Evolutionary conservation across 2,888 invertebrate genomes (phyloP).

Genomic region (Eupithecia inturbata): DNA sequence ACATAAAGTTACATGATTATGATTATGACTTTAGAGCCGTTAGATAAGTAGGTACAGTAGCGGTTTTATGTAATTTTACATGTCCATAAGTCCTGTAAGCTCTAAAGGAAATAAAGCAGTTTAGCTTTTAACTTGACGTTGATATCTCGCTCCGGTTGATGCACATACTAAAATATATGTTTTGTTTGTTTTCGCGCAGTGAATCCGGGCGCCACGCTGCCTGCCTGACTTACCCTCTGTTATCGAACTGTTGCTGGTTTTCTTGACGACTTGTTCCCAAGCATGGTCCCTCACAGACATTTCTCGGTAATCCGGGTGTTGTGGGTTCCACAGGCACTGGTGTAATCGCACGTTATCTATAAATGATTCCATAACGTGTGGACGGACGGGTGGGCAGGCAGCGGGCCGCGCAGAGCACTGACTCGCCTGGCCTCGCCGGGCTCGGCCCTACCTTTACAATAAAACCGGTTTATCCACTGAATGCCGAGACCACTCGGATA

Average conservation of each 20-base stretch:
- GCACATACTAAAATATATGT: neutral
- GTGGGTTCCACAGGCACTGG: conserved; percentile 76
- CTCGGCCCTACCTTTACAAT: conserved; percentile 61
- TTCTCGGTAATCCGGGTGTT: conserved; percentile 73
- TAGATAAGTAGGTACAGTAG: neutral
- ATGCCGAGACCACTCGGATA: conserved; percentile 43
- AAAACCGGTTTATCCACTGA: conserved; percentile 70
- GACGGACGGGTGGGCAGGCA: conserved; percentile 5
- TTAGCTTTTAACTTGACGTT: neutral
- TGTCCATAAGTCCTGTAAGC: neutral
- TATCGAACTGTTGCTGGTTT: conserved; percentile 64
- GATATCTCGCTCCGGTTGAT: neutral
- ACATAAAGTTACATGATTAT: neutral
- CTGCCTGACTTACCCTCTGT: conserved; percentile 63
- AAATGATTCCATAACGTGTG: conserved; percentile 66
- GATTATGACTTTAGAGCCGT: too few species aligned
- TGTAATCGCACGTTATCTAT: conserved; percentile 72
- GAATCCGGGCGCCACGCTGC: neutral
- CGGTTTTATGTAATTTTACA: neutral
- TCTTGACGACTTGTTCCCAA: conserved; percentile 71
- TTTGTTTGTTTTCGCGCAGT: conserved; percentile 2
- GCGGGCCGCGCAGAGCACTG: conserved; percentile 35
- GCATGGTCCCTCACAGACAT: conserved; percentile 69
- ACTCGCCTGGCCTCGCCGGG: conserved; percentile 45
- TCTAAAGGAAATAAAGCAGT: neutral